These are phyloP conservation scores for Leptodactylus fallax DNA, from an alignment of 2,797 vertebrate species.

Conservation along the genomic window DNA sequence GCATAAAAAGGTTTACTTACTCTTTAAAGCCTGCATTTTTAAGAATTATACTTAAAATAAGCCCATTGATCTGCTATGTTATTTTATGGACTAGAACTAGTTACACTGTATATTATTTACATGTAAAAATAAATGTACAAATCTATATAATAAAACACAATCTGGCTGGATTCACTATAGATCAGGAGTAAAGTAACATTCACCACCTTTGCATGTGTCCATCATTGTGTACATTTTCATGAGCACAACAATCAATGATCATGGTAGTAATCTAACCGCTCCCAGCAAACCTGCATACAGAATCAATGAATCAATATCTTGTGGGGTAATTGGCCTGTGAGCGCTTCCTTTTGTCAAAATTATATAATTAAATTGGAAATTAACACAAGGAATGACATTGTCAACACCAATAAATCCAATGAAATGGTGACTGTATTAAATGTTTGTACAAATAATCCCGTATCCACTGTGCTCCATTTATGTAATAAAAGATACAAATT, in stretches of 20 bases:
- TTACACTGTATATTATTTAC: neutral
- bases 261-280: neutral
- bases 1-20: too few relatives aligned
- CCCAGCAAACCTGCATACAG: neutral
- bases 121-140: neutral
- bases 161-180: neutral
- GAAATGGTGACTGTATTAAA: neutral
- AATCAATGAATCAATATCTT: neutral
- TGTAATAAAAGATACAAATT: too few relatives aligned
- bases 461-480: too few relatives aligned
- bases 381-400: neutral
- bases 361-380: conserved; percentile 1
- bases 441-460: too few relatives aligned
- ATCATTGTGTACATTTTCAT: neutral
- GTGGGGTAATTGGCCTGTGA: neutral
- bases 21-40: too few relatives aligned
- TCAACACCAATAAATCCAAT: neutral
- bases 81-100: neutral
- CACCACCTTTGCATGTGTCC: neutral
- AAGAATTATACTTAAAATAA: too few relatives aligned
- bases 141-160: neutral
- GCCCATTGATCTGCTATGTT: too few relatives aligned
- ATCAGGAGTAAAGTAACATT: neutral
- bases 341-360: conserved; percentile 1
- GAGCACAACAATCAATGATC: neutral